phyloP scores from a whole-genome alignment of 1,140 invertebrate genomes.

The Procambarus clarkii region DNA sequence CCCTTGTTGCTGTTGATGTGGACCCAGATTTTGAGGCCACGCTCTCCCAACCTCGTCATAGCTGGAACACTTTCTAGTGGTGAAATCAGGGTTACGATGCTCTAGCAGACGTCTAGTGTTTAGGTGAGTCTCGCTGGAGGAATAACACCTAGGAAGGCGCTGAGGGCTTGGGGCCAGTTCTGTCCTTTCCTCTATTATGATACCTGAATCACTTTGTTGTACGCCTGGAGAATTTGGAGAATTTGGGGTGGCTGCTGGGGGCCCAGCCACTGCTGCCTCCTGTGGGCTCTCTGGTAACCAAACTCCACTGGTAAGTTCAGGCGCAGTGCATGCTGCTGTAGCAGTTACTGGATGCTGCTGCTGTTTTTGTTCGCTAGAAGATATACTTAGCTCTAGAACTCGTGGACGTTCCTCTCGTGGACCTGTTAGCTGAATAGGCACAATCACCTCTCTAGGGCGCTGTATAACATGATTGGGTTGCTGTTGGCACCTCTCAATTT shows the following conservation, averaged over 20 bases:
- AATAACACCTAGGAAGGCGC: constrained; percentile 68
- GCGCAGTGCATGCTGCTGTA: constrained; percentile 18
- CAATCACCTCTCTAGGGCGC: constrained; percentile 43
- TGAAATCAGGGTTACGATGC: constrained; percentile 47
- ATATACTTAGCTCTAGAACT: constrained; percentile 58
- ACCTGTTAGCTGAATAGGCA: constrained; percentile 58
- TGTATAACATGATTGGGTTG: not conserved
- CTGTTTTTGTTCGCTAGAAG: constrained; percentile 13
- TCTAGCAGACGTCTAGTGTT: constrained; percentile 61
- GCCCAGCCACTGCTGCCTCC: constrained; percentile 48
- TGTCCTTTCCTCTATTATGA: constrained; percentile 36
- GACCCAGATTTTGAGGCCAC: constrained; percentile 32
- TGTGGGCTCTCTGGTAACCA: constrained; percentile 59
- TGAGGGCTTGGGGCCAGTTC: constrained; percentile 43
- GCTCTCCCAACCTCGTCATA: constrained; percentile 71
- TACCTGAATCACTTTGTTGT: constrained; percentile 69
- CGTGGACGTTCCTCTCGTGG: constrained; percentile 42
- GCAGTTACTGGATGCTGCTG: not conserved
- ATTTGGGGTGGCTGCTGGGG: constrained; percentile 22
- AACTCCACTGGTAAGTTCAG: constrained; percentile 34
- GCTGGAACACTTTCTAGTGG: constrained; percentile 71
- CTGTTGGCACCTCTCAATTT: not conserved
- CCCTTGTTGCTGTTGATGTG: constrained; percentile 44
- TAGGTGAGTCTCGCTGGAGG: constrained; percentile 71
- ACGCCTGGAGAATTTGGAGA: constrained; percentile 39